A percentile compares a stretch with the other conserved stretches of the same genome.
Evolutionary conservation across 2,797 vertebrate species (phyloP).

Genomic region (Decapterus maruadsi): DNA sequence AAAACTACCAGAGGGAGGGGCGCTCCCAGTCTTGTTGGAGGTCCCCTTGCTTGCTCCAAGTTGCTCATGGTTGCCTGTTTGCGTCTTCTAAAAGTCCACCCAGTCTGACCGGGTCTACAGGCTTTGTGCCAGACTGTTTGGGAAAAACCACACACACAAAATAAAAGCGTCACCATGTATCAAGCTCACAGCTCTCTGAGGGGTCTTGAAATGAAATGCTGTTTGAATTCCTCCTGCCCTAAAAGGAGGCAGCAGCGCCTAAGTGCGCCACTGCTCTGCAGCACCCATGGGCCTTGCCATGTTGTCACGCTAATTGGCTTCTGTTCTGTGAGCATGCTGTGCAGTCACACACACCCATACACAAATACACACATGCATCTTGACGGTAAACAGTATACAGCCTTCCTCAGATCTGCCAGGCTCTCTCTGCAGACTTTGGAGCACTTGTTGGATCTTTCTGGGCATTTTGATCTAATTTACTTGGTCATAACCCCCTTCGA

Average conservation of each 20-base stretch:
- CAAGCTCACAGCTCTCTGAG: conserved; percentile 20
- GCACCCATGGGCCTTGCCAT: conserved; percentile 30
- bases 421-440: conserved; percentile 44
- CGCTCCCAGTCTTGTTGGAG: conserved; percentile 2
- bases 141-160: not conserved
- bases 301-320: conserved; percentile 56
- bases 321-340: conserved; percentile 30
- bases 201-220: conserved; percentile 14
- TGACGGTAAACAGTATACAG: conserved; percentile 63
- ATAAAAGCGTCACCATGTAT: not conserved
- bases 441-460: conserved; percentile 60
- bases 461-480: conserved; percentile 66
- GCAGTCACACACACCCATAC: not conserved
- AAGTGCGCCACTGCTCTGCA: conserved; percentile 21
- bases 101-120: not conserved
- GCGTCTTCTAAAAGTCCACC: not conserved
- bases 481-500: conserved; percentile 34
- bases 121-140: not conserved
- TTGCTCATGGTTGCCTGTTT: conserved; percentile 7
- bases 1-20: not conserved
- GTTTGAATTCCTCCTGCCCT: conserved; percentile 10
- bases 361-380: conserved; percentile 7
- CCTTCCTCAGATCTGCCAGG: conserved; percentile 69
- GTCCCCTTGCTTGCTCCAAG: not conserved
- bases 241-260: not conserved